Conservation (phyloP, 1,140 invertebrate genomes). For the Pseudomyrmex gracilis region DNA sequence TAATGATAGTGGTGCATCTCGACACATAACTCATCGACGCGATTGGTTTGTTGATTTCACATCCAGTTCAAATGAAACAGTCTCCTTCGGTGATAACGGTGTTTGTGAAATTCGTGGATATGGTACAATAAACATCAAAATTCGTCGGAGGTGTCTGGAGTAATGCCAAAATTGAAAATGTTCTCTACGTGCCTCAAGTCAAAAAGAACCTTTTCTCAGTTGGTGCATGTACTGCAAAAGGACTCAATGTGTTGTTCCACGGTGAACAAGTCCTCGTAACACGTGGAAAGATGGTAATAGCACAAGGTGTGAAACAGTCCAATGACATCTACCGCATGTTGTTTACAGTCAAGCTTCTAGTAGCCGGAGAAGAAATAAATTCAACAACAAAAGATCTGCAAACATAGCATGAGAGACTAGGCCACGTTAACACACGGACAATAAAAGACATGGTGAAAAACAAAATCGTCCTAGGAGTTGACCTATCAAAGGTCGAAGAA, state of each 20-base stretch:
- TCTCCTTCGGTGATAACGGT: neutral
- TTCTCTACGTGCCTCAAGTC: neutral
- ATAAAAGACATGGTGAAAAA: neutral
- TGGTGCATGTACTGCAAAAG: neutral
- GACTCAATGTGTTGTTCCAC: neutral
- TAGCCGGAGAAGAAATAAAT: neutral
- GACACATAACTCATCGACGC: conserved; percentile 52
- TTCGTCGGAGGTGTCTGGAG: neutral
- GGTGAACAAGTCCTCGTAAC: neutral
- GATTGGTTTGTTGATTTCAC: conserved; percentile 43
- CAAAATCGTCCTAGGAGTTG: neutral
- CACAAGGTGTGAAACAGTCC: neutral
- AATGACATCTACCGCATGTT: neutral
- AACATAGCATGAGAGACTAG: neutral
- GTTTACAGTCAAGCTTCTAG: neutral
- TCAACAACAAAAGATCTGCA: neutral
- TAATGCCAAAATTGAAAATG: neutral
- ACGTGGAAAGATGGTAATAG: neutral
- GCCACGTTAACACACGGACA: neutral
- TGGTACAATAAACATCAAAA: neutral
- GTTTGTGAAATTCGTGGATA: neutral
- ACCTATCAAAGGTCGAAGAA: neutral
- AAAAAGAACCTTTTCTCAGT: neutral
- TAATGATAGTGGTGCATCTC: conserved; percentile 61
- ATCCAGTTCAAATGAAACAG: too few relatives aligned